phyloP scores from a whole-genome alignment of 2,888 invertebrate species.

The Tyria jacobaeae region DNA sequence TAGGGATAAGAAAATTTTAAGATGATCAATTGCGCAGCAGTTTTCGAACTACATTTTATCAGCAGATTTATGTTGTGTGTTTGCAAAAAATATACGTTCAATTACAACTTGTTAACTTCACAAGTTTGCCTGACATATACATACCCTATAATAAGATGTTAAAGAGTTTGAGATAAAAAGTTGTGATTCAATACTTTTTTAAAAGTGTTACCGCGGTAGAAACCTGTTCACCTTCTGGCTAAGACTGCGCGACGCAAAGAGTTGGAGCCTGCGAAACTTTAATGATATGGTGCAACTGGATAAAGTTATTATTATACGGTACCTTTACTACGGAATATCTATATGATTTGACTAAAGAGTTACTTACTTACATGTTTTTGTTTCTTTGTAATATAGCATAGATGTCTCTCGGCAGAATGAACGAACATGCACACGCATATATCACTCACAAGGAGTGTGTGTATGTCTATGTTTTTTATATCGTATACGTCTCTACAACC shows the following conservation, averaged over 20 bases:
- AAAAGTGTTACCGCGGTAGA: conserved; percentile 41
- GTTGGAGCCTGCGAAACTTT: conserved; percentile 39
- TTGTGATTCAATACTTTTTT: conserved; percentile 55
- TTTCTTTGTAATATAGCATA: too few relatives aligned
- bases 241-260: conserved; percentile 43
- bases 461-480: too few relatives aligned
- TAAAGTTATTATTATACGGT: conserved; percentile 9
- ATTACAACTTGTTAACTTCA: conserved; percentile 24
- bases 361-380: too few relatives aligned
- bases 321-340: background rate
- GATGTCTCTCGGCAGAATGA: too few relatives aligned
- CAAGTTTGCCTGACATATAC: conserved; percentile 26
- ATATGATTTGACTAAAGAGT: background rate
- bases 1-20: too few relatives aligned
- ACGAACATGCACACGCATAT: too few relatives aligned
- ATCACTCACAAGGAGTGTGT: too few relatives aligned
- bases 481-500: too few relatives aligned
- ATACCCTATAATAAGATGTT: conserved; percentile 53
- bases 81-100: conserved; percentile 12
- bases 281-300: conserved; percentile 12
- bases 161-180: conserved; percentile 54
- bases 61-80: too few relatives aligned
- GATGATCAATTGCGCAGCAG: too few relatives aligned
- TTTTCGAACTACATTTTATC: too few relatives aligned
- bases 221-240: conserved; percentile 39